phyloP scores from a whole-genome alignment of 2,797 vertebrate genomes.

The Prionace glauca region DNA sequence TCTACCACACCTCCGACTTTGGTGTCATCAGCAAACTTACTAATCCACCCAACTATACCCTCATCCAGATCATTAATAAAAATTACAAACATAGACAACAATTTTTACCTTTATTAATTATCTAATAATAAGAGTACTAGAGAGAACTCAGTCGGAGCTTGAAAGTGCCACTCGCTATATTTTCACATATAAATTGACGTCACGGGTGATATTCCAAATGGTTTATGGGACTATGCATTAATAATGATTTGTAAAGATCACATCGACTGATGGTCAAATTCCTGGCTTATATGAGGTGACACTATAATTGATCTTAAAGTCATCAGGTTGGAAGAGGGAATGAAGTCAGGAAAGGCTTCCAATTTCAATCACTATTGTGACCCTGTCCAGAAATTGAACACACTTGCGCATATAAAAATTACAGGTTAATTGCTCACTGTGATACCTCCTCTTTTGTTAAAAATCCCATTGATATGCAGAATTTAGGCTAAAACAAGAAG shows the following conservation, averaged over 20 bases:
- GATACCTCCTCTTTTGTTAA: background rate
- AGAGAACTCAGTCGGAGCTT: background rate
- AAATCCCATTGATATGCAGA: background rate
- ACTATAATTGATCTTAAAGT: background rate
- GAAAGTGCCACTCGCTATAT: background rate
- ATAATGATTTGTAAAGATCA: background rate
- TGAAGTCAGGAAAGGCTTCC: background rate
- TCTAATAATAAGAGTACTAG: background rate
- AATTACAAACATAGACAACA: background rate
- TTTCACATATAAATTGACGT: background rate
- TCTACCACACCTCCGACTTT: no score
- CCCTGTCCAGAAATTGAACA: background rate
- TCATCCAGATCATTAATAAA: no score
- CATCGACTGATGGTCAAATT: background rate
- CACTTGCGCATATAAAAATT: background rate
- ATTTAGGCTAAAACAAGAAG: background rate
- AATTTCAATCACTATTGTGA: background rate
- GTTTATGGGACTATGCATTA: background rate
- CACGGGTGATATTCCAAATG: background rate
- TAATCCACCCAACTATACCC: no score
- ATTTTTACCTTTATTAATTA: background rate
- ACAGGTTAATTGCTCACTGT: background rate
- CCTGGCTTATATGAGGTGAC: background rate
- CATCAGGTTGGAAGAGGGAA: background rate
- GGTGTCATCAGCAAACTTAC: no score